phyloP scores from a whole-genome alignment of 2,797 vertebrate species.

The Falco concolor region DNA sequence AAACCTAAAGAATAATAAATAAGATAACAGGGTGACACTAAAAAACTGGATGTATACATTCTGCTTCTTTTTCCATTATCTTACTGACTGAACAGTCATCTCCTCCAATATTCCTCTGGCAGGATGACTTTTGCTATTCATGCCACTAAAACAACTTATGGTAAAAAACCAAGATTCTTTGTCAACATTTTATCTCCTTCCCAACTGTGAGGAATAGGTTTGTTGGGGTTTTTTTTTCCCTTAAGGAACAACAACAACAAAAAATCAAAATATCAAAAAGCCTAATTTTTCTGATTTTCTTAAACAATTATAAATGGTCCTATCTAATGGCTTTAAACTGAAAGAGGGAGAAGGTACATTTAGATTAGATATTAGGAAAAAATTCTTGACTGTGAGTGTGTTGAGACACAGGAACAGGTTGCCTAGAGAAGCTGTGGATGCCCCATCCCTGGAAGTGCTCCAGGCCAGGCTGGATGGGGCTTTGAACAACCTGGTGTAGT shows the following conservation, averaged over 20 bases:
- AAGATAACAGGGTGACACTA: background rate
- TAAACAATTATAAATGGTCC: background rate
- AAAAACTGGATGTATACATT: background rate
- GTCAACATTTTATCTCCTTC: background rate
- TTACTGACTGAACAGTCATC: background rate
- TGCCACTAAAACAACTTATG: background rate
- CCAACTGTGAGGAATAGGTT: background rate
- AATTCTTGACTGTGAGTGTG: too few species aligned
- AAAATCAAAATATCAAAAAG: background rate
- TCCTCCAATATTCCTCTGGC: background rate
- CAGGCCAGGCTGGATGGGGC: too few species aligned
- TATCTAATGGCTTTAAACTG: too few species aligned
- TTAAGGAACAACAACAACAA: background rate
- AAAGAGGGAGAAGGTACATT: too few species aligned
- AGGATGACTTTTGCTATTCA: background rate
- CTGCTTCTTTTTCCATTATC: background rate
- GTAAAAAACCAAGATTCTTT: background rate
- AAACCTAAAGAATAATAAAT: background rate
- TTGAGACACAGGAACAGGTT: too few species aligned
- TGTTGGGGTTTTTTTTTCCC: too few species aligned
- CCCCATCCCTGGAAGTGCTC: too few species aligned
- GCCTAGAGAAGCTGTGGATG: too few species aligned
- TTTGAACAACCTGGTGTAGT: too few species aligned
- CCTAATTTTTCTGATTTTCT: background rate
- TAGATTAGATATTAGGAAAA: too few species aligned